Base-by-base conservation (phyloP, 2,113 vertebrate species). In the Dolichallabes microphthalmus region DNA sequence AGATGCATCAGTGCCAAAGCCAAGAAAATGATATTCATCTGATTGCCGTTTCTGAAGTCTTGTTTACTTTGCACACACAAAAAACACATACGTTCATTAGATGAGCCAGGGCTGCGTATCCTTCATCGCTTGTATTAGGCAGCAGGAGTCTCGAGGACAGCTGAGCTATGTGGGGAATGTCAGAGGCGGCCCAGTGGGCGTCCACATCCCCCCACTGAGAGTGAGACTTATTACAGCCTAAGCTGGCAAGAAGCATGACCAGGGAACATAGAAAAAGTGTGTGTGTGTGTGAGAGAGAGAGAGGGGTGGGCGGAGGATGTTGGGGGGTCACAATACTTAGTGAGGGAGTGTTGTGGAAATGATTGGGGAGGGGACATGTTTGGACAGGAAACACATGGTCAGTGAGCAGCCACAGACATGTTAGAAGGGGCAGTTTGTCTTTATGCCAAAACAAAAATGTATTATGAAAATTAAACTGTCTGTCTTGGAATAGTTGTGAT, bases 301-400 rank as follows among this genome's bases (percentile, higher is more conserved):
- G 57, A 87, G 58, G 22, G 74, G 78, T 2, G 39, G 39, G 39
- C 2, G 39, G 3, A 39, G 39, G 2, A 6, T 35, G 2, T 35
- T 35, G 39, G 39, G 39, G 66, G 78, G 27, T 75, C 64, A 81
- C 55, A 61, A 79, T 84, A 77, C 52, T 87, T 20, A 15, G 10
- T 10, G 15, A 68, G 89, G 88, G 87, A 22, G 86, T 89, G 89
- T 84, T 89, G 87, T 17, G 57, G 85, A 87, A 84, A 86, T 86
- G 82, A 82, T 82, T 88, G 86, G 79, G 88, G 86, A 88, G 91
- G 90, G 90, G 89, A 90, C 88, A 90, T 87, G 85, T 52, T 86
- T 66, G 58, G 45, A 53, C 78, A 64, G 50, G 61, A 77, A 63
- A 35, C 17, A 9, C 20, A 4, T 60, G 55, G 32, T 32, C 32